phyloP scores from a whole-genome alignment of 2,113 vertebrate species.

The Oncorhynchus kisutch region DNA sequence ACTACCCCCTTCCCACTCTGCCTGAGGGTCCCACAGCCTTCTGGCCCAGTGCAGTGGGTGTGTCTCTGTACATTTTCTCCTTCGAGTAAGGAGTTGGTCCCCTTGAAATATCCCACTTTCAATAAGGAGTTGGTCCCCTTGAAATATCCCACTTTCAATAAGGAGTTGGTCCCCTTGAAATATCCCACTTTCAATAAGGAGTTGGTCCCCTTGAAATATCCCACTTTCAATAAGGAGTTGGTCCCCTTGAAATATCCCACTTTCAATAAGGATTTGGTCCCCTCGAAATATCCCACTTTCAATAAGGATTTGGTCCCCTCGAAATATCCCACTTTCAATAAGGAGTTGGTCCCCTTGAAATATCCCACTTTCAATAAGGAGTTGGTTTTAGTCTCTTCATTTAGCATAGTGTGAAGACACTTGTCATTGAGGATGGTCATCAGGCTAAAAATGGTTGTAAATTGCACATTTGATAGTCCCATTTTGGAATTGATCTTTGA shows the following conservation, averaged over 20 bases:
- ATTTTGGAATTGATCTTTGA: background rate
- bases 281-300: too few relatives aligned
- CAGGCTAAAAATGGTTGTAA: background rate
- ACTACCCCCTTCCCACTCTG: slow-evolving; percentile 23
- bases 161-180: too few relatives aligned
- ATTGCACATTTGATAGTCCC: background rate
- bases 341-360: background rate
- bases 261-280: too few relatives aligned
- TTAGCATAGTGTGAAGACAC: background rate
- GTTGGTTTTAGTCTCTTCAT: background rate
- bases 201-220: too few relatives aligned
- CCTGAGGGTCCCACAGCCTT: slow-evolving; percentile 53
- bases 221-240: too few relatives aligned
- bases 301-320: too few relatives aligned
- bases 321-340: too few relatives aligned
- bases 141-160: too few relatives aligned
- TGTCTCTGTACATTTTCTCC: background rate
- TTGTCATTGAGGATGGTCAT: too few relatives aligned
- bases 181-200: too few relatives aligned
- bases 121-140: background rate
- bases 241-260: too few relatives aligned
- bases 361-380: background rate
- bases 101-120: background rate
- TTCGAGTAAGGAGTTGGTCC: background rate
- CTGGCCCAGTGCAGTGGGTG: slow-evolving; percentile 48